Percentiles rank a stretch among this genome's conserved stretches.
These are phyloP conservation scores for Tipula confusa DNA, from an alignment of 2,888 invertebrate genomes.

Conservation along the genomic window DNA sequence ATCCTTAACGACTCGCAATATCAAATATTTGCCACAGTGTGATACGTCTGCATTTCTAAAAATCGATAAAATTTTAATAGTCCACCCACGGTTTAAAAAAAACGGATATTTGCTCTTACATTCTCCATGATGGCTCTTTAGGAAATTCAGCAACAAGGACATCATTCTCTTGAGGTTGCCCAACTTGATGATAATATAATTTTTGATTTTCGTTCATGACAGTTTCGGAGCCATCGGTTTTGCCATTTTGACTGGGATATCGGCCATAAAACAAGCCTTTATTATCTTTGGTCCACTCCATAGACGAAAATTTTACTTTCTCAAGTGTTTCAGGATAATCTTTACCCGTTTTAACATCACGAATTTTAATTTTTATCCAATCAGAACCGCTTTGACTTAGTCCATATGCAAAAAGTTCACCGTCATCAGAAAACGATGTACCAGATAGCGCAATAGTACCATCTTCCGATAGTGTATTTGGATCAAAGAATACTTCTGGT, in stretches of 20 bases:
- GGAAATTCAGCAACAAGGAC: constrained; percentile 83
- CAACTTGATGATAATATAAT: constrained; percentile 84
- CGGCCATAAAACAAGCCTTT: constrained; percentile 90
- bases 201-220: constrained; percentile 85
- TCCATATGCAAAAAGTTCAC: constrained; percentile 83
- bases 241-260: constrained; percentile 76
- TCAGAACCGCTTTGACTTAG: constrained; percentile 92
- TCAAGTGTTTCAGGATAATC: constrained; percentile 85
- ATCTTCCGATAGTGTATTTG: constrained; percentile 86
- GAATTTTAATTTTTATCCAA: constrained; percentile 87
- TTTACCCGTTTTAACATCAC: constrained; percentile 66
- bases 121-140: constrained; percentile 86
- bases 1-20: constrained; percentile 78
- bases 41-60: constrained; percentile 79
- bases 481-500: constrained; percentile 86
- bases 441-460: constrained; percentile 78
- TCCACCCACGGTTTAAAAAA: neutral
- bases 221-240: constrained; percentile 90
- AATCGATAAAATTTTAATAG: neutral
- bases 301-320: constrained; percentile 85
- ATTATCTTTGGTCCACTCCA: constrained; percentile 94
- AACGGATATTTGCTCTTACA: constrained; percentile 53
- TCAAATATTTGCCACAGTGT: constrained; percentile 86
- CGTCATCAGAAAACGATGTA: constrained; percentile 83
- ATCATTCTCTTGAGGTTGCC: constrained; percentile 82